Percentiles rank a stretch among this genome's conserved stretches.
These are phyloP conservation scores for Apotomis turbidana DNA, from an alignment of 2,888 invertebrate species.

Conservation along the genomic window DNA sequence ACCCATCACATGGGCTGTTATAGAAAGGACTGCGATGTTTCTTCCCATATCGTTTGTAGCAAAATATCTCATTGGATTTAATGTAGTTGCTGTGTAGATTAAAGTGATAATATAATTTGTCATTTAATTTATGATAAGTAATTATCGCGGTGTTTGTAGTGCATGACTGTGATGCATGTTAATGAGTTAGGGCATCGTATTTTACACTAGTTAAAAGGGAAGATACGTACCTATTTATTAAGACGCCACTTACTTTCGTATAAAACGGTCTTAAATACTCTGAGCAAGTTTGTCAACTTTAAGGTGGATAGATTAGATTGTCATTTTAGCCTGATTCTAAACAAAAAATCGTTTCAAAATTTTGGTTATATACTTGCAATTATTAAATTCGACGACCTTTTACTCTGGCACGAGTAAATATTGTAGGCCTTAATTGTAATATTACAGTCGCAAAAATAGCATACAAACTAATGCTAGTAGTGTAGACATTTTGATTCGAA, in stretches of 20 bases:
- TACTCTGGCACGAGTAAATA: too few relatives aligned
- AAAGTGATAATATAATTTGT: conserved; percentile 11
- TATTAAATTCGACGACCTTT: too few relatives aligned
- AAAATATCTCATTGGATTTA: conserved; percentile 27
- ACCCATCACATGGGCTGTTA: not conserved
- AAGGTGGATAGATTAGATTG: too few relatives aligned
- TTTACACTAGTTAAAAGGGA: not conserved
- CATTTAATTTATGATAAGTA: conserved; percentile 15
- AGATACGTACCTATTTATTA: not conserved
- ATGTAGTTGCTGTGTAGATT: conserved; percentile 24
- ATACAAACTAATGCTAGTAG: too few relatives aligned
- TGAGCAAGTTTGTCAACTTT: too few relatives aligned
- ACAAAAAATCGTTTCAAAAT: too few relatives aligned
- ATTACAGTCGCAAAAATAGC: too few relatives aligned
- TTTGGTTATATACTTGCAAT: too few relatives aligned
- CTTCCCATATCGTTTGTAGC: conserved; percentile 19
- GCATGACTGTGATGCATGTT: not conserved
- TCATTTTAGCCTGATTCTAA: too few relatives aligned
- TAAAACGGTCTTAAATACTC: too few relatives aligned
- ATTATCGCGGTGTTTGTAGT: conserved; percentile 14
- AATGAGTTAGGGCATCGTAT: not conserved
- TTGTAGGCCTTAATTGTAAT: too few relatives aligned
- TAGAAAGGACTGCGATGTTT: not conserved
- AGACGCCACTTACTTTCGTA: not conserved
- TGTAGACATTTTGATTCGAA: too few relatives aligned